Conservation (phyloP, 2,797 vertebrate genomes). For the Siniperca undulata region DNA sequence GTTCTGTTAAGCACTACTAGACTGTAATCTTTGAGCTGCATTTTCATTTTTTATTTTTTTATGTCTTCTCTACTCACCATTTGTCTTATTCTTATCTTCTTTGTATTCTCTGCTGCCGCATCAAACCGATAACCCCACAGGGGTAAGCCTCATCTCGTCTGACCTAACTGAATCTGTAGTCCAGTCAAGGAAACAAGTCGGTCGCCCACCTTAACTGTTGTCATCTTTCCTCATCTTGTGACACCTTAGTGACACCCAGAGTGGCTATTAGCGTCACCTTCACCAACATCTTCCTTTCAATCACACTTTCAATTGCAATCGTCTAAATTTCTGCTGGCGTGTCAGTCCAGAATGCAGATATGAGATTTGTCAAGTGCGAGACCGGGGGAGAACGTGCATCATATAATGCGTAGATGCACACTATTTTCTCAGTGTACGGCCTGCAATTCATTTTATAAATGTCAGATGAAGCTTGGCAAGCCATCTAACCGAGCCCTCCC, state of each 20-base stretch:
- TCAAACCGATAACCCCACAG: conserved; percentile 23
- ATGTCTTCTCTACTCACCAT: conserved; percentile 22
- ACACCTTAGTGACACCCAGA: conserved; percentile 53
- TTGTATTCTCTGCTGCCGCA: neutral
- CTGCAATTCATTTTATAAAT: conserved; percentile 81
- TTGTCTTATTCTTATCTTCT: conserved; percentile 39
- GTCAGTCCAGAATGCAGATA: conserved; percentile 30
- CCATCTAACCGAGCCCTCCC: conserved; percentile 37
- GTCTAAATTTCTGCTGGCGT: conserved; percentile 52
- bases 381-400: conserved; percentile 38
- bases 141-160: conserved; percentile 48
- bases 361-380: conserved; percentile 65
- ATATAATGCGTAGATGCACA: conserved; percentile 27
- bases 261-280: conserved; percentile 28
- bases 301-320: conserved; percentile 60
- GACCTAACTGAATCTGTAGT: conserved; percentile 51
- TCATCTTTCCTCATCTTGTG: conserved; percentile 62
- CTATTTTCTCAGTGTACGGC: conserved; percentile 59
- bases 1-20: neutral
- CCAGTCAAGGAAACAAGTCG: conserved; percentile 53
- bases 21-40: neutral
- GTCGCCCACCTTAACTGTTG: conserved; percentile 44
- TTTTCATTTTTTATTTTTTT: conserved; percentile 7
- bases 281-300: conserved; percentile 53
- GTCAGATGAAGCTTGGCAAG: conserved; percentile 77